Percentiles rank a stretch among this genome's conserved stretches.
Evolutionary conservation across 2,113 vertebrate species (phyloP).

Genomic region (Channa maculata): DNA sequence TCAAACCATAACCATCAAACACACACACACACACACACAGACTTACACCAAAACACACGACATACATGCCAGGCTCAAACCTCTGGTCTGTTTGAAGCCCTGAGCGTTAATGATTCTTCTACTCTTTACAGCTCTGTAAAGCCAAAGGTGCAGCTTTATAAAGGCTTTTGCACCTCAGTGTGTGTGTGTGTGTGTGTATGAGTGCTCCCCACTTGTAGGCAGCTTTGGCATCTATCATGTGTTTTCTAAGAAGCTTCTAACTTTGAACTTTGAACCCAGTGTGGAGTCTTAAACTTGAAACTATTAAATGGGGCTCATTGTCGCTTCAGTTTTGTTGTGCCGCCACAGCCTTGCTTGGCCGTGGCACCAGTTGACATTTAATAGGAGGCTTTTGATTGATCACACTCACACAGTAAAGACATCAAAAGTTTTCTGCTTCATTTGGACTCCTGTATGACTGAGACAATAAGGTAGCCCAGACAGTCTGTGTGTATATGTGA

Average conservation of each 20-base stretch:
- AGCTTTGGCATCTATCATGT: conserved; percentile 61
- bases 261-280: conserved; percentile 74
- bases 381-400: conserved; percentile 76
- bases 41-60: conserved; percentile 58
- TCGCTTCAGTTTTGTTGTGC: conserved; percentile 44
- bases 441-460: conserved; percentile 63
- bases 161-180: conserved; percentile 75
- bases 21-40: conserved; percentile 19
- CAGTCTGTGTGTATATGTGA: conserved; percentile 25
- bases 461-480: conserved; percentile 75
- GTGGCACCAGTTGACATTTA: conserved; percentile 72
- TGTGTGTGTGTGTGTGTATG: conserved; percentile 20
- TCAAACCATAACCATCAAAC: conserved; percentile 67
- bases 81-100: conserved; percentile 70
- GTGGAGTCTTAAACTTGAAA: conserved; percentile 65
- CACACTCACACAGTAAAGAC: conserved; percentile 70
- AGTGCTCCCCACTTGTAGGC: conserved; percentile 24
- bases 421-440: conserved; percentile 78
- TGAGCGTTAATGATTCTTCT: conserved; percentile 79
- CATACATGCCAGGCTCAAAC: conserved; percentile 58
- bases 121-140: conserved; percentile 77
- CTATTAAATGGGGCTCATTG: conserved; percentile 72
- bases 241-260: conserved; percentile 70
- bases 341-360: conserved; percentile 15
- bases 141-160: conserved; percentile 75